Percentiles rank a stretch among this genome's conserved stretches.
phyloP scores from a whole-genome alignment of 2,113 vertebrate genomes.

The Alectura lathami region DNA sequence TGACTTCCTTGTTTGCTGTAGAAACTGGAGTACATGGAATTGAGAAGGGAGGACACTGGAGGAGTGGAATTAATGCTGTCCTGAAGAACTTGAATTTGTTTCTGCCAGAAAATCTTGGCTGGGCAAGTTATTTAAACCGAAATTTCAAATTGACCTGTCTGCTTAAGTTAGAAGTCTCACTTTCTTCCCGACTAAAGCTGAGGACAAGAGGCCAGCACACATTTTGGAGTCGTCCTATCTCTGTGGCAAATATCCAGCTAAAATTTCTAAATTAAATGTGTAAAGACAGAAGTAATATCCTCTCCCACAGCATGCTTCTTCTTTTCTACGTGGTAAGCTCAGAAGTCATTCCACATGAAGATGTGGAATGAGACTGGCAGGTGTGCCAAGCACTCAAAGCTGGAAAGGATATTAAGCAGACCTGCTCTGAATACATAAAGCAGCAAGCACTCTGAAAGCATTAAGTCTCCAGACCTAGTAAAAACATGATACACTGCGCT shows the following conservation, averaged over 20 bases:
- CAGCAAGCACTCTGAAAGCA: not conserved
- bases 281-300: not conserved
- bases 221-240: not conserved
- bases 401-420: not conserved
- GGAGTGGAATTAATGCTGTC: not conserved
- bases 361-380: not conserved
- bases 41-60: not conserved
- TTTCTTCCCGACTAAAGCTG: not conserved
- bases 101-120: not conserved
- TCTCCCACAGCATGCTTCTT: not conserved
- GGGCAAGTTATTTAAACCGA: not conserved
- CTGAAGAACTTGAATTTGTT: not conserved
- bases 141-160: not conserved
- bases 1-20: not conserved
- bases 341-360: not conserved
- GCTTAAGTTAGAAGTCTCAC: not conserved
- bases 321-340: not conserved
- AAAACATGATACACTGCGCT: not conserved
- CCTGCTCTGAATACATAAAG: not conserved
- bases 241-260: not conserved
- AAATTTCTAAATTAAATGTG: not conserved
- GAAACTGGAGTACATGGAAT: not conserved
- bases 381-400: not conserved
- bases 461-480: not conserved
- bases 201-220: not conserved